Evolutionary conservation across 2,113 vertebrate genomes (phyloP).

Genomic region (Sorex araneus): DNA sequence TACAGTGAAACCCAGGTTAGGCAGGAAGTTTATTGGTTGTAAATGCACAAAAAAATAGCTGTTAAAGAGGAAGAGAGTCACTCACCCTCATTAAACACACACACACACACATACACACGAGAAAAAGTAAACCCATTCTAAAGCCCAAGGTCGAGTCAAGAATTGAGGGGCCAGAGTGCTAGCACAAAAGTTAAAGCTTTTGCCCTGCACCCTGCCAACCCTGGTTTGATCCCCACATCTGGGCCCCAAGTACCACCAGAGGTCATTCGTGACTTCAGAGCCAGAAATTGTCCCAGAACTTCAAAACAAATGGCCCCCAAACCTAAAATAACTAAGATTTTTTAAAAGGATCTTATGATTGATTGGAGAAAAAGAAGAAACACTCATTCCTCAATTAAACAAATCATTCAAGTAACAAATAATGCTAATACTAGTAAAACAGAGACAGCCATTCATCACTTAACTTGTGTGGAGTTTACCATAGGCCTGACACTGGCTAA

Average conservation of each 20-base stretch:
- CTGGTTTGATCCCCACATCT: no score
- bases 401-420: slow-evolving; percentile 36
- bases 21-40: background rate
- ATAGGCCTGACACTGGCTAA: background rate
- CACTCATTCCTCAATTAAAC: background rate
- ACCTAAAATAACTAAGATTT: no score
- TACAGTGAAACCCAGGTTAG: background rate
- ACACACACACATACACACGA: background rate
- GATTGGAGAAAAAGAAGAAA: background rate
- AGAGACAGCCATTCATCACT: background rate
- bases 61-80: background rate
- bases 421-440: background rate
- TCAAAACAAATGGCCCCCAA: no score
- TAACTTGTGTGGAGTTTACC: background rate
- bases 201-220: no score
- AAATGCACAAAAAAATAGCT: background rate
- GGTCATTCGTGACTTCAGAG: no score
- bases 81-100: background rate
- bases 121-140: slow-evolving; percentile 13
- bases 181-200: no score
- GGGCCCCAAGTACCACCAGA: no score
- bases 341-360: background rate
- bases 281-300: no score
- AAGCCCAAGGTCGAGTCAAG: slow-evolving; percentile 13
- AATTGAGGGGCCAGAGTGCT: no score